These are phyloP conservation scores for Macrosoma leucophasiata DNA, from an alignment of 2,888 invertebrate species.

Conservation along the genomic window DNA sequence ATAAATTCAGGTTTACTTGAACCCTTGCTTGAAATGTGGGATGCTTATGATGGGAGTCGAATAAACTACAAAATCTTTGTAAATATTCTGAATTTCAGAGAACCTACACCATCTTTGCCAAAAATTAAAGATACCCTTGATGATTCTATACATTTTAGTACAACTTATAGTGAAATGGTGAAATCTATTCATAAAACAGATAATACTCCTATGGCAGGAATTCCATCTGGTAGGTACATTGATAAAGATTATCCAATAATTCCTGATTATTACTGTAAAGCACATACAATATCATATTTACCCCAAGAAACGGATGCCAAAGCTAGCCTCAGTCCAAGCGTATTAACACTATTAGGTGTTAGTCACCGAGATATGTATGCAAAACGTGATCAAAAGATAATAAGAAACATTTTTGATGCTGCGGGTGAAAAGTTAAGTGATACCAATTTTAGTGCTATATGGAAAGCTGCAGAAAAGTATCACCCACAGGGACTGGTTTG, in stretches of 20 bases:
- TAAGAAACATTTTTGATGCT: constrained; percentile 54
- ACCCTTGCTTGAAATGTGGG: constrained; percentile 44
- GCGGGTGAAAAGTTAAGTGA: constrained; percentile 51
- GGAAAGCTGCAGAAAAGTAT: constrained; percentile 49
- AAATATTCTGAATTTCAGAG: constrained; percentile 44
- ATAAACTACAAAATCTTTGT: constrained; percentile 56
- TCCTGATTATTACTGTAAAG: constrained; percentile 32
- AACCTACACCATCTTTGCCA: constrained; percentile 35
- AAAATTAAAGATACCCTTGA: constrained; percentile 37
- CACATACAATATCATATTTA: constrained; percentile 29
- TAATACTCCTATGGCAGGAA: constrained; percentile 29
- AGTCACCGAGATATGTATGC: constrained; percentile 40
- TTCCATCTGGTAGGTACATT: constrained; percentile 40
- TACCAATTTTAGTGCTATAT: constrained; percentile 50
- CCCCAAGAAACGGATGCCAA: constrained; percentile 37
- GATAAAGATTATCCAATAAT: constrained; percentile 34
- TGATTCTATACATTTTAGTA: constrained; percentile 33
- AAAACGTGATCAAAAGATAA: constrained; percentile 26
- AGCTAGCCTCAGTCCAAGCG: constrained; percentile 33
- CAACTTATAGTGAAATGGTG: constrained; percentile 41
- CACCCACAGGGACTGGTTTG: constrained; percentile 59
- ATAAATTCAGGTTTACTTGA: constrained; percentile 47
- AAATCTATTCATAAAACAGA: constrained; percentile 28
- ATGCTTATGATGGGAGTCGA: constrained; percentile 42
- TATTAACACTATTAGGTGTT: constrained; percentile 29